These are phyloP conservation scores for Coryphaenoides rupestris DNA, from an alignment of 2,113 vertebrate genomes.

Conservation along the genomic window DNA sequence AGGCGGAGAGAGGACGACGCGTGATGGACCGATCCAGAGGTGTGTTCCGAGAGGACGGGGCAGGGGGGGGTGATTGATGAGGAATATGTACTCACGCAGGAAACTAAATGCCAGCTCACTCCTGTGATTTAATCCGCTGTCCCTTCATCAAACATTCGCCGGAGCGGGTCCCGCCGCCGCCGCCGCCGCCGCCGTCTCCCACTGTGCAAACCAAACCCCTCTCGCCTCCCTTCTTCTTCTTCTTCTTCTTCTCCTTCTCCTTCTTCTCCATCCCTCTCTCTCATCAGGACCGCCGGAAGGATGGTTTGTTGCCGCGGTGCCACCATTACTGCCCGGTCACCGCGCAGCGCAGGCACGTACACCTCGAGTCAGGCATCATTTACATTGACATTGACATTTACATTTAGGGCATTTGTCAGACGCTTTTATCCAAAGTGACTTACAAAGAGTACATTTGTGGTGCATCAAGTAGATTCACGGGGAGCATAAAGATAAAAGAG, in stretches of 20 bases:
- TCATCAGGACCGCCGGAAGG: slow-evolving; percentile 14
- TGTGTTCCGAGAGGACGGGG: slow-evolving; percentile 45
- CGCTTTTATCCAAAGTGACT: no score
- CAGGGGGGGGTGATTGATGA: slow-evolving; percentile 66
- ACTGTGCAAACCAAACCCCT: slow-evolving; percentile 13
- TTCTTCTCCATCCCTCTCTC: no score
- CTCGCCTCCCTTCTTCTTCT: no score
- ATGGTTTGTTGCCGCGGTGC: slow-evolving; percentile 27
- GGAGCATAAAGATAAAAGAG: no score
- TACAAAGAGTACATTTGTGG: no score
- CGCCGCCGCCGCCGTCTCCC: slow-evolving; percentile 21
- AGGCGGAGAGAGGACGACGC: slow-evolving; percentile 56
- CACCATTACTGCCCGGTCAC: slow-evolving; percentile 31
- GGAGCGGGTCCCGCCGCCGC: slow-evolving; percentile 53
- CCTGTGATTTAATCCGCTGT: slow-evolving; percentile 60
- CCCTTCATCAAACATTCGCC: slow-evolving; percentile 56
- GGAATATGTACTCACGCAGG: slow-evolving; percentile 58
- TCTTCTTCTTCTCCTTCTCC: no score
- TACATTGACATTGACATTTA: no score
- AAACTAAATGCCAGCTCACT: slow-evolving; percentile 61
- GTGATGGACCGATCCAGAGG: slow-evolving; percentile 61
- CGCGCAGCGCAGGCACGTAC: not conserved
- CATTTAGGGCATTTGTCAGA: no score
- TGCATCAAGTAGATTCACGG: no score
- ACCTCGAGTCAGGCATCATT: not conserved